Evolutionary conservation across 2,888 invertebrate species (phyloP), one percentile per base, ranked within the genome.

Genomic region (Rhagonycha lutea): DNA sequence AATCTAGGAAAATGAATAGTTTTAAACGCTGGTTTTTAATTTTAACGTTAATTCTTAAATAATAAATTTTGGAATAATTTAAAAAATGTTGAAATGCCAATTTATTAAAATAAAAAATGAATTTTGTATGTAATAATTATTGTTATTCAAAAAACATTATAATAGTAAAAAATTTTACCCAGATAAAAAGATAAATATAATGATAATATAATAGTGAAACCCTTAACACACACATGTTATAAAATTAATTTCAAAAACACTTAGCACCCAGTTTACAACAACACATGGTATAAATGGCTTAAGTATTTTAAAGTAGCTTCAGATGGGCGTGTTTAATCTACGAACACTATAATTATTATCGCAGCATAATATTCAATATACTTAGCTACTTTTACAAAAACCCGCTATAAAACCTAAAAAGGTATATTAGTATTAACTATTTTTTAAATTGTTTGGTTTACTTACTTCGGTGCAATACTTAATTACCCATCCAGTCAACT

Each of bases 231-330:
- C 47, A 47, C 47, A 47, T 47, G 47, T 47, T 47, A 47, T 47
- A 47, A 47, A 47, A 47, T 47, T 47, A 47, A 47, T 47, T 68
- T 68, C 0, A 68, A 68, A 68, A 68, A 26, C 68, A 68, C 14
- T 68, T 68, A 68, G 28, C 68, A 68, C 68, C 68, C 68, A 68
- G 24, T 68, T 68, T 23, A 68, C 28, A 26, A 23, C 9, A 24
- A 47, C 47, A 47, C 47, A 68, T 28, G 68, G 23, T 47, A n/a
- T 47, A 47, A 28, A 26, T 11, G 24, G 28, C 12, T 69, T 78
- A 78, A 75, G 75, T 75, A 73, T 78, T 78, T 78, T 78, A 78
- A 78, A 78, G 72, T 78, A 75, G 72, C 75, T 72, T 73, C 63
- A 71, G 60, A 73, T 70, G 14, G 75, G 72, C 71, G 69, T 71